phyloP scores from a whole-genome alignment of 2,113 vertebrate genomes.

The Stegostoma tigrinum region DNA sequence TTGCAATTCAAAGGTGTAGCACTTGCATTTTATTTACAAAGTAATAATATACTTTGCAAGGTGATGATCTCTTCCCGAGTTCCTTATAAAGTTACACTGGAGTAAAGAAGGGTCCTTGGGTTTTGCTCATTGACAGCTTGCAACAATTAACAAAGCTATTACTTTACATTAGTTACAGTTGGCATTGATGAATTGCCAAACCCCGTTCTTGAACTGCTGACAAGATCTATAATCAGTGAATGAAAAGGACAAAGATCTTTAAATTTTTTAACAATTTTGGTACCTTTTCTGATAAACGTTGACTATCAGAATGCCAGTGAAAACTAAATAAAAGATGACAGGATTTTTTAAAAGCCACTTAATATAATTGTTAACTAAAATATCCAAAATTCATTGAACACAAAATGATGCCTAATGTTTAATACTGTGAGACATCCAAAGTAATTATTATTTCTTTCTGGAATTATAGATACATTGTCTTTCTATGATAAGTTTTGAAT shows the following conservation, averaged over 20 bases:
- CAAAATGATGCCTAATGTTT: not conserved
- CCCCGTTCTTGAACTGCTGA: conserved; percentile 17
- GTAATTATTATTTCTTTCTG: not conserved
- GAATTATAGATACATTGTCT: not conserved
- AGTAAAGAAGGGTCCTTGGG: not conserved
- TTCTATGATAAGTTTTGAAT: not conserved
- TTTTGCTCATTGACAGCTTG: conserved; percentile 16
- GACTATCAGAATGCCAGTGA: not conserved
- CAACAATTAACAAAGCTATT: conserved; percentile 29
- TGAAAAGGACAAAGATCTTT: conserved; percentile 23
- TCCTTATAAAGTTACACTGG: not conserved
- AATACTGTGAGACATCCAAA: too few species aligned
- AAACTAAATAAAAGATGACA: not conserved
- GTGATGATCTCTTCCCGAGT: not conserved
- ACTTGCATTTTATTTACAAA: not conserved
- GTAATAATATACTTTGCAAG: not conserved
- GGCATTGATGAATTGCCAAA: conserved; percentile 20
- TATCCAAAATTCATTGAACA: not conserved
- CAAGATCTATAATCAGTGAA: conserved; percentile 4
- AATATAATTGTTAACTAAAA: not conserved
- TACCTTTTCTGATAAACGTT: not conserved
- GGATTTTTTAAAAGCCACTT: not conserved
- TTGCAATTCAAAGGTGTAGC: not conserved
- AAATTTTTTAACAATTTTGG: conserved; percentile 8
- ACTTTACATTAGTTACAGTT: not conserved